Evolutionary conservation across 2,113 vertebrate genomes (phyloP), one percentile per base, ranked within the genome.

Genomic region (Periophthalmodon schlosseri): DNA sequence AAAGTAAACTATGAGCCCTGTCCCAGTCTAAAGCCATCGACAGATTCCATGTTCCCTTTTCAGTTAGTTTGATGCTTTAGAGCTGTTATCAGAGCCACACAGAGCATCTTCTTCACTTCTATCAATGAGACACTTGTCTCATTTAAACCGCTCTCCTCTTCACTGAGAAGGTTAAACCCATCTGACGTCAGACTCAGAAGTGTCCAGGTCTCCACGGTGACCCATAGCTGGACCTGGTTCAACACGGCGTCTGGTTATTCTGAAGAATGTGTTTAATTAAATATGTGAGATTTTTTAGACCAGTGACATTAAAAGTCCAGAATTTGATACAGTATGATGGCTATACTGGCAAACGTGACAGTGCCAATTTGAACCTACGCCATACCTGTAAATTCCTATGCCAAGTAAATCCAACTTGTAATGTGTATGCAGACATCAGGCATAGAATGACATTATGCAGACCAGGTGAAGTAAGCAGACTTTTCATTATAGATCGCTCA

Each of bases 121-220:
- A 79, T 86, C 78, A 86, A 81, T 79, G 81, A 47, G 13, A 5
- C 46, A 49, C 39, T 84, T 84, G 84, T 86, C 72, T 36, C 68
- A 50, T 86, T 44, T 86, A 75, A 77, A 73, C 77, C 70, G 74
- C 78, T 63, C 63, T 63, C 63, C 16, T 21, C 63, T n/a, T 44
- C 63, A 65, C 34, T 20, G 63, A 39, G 63, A 65, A 65, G 63
- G 63, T 65, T 39, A 65, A 36, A 18, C 20, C 16, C 34, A 0
- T 34, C 15, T 39, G 24, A 61, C 28, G 58, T 61, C 58, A 61
- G 16, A 63, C 60, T 20, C 28, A 33, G 24, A 34, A 36, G 6
- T 15, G 10, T 36, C 61, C 33, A 2, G 61, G 61, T 9, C 28
- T 61, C 24, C 13, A 14, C 58, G 15, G 24, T 24, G 12, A 16